Evolutionary conservation across 2,113 vertebrate species (phyloP), one percentile per base, ranked within the genome.

Genomic region (Aphelocoma coerulescens): DNA sequence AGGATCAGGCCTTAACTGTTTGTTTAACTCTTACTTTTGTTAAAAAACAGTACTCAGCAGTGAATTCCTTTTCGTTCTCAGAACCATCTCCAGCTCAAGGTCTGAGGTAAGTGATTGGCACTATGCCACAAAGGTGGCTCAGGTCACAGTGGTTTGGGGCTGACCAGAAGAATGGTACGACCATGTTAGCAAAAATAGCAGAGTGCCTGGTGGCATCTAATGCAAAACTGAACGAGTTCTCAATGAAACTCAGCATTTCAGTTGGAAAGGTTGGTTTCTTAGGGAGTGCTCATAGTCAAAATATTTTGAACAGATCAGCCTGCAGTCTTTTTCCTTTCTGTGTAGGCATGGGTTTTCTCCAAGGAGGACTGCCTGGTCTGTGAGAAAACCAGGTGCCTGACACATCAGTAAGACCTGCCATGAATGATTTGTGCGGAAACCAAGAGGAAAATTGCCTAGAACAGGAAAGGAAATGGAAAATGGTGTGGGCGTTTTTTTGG

Each of bases 111-210:
- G 9, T 4, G 2, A 10, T 13, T 68, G 55, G n/a, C 7, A 13
- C 41, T 23, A 0, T 62, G 33, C 21, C 19, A 22, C 0, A 0
- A 27, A 62, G n/a, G 28, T 15, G 3, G 2, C 44, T 89, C n/a
- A 24, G 52, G 44, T 75, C 43, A 4, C 18, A 8, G 21, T 35
- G 57, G 23, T 35, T 55, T 89, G 77, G 46, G 22, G 35, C n/a
- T 62, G 59, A 20, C 69, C 23, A 3, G 14, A 44, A 30, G 30
- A 75, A 41, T 9, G 26, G 16, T 8, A 46, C 0, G 1, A 58
- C 51, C 0, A 0, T 1, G 1, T 39, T 9, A 16, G 48, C 33
- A 74, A 33, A 51, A 78, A 11, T 1, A 32, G 7, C 33, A 27
- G 43, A 35, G 39, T 1, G 0, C 30, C 44, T 39, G 12, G 22